Base-by-base conservation (phyloP, 1,140 invertebrate genomes). In the Heliconius congener region DNA sequence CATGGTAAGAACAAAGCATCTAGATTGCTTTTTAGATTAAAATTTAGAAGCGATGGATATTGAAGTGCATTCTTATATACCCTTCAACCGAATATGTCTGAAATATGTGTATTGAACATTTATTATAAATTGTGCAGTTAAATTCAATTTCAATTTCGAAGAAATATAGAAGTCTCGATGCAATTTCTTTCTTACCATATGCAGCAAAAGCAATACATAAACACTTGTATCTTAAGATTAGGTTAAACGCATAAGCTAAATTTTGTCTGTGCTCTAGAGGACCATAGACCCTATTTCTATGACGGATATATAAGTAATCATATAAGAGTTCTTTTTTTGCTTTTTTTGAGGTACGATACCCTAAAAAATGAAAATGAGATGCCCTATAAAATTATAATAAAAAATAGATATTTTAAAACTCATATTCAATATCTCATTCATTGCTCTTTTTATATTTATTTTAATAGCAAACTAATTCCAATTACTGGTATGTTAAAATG, bases 21-120 rank as follows among this genome's bases (percentile, higher is more conserved):
- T n/a, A 72, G 71, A 72, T 72, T 72, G 71, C 71, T 42, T 72
- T 72, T 72, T n/a, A 72, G 71, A 72, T 72, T 72, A 72, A 72
- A 72, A 72, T 42, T 39, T 34, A 72, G 37, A 42, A 72, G 37
- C 37, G 19, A 72, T 16, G 71, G 71, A 72, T 72, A 72, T 72
- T 42, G 71, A 72, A 72, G 71, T 34, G 18, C 18, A 72, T 72
- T 72, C 71, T 72, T 72, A 72, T 72, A 42, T 39, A 39, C 70
- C 19, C 18, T 39, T 71, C 71, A 71, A 39, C 71, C 19, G 34
- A 71, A 71, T 39, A 71, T 37, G 16, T 39, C 34, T 39, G 30
- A 6, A 71, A 71, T 39, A 71, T 71, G 19, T 71, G 19, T 39
- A 8, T 37, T 19, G 37, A 16, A 71, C 19, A 8, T 9, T 23